These are phyloP conservation scores for Protonibea diacanthus DNA, from an alignment of 2,797 vertebrate species.

Conservation along the genomic window DNA sequence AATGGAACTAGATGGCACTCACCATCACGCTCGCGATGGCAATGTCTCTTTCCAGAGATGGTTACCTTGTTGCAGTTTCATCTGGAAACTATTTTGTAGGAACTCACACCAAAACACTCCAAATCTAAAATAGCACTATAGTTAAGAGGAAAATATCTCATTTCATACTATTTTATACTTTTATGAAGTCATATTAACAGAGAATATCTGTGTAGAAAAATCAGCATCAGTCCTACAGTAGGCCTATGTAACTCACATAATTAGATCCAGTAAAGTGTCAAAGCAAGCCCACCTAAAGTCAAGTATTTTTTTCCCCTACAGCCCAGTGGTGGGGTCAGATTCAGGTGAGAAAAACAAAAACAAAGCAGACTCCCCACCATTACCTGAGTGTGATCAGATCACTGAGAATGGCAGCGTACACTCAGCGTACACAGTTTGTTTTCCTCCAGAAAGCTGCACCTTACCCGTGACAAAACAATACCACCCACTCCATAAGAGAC, in stretches of 20 bases:
- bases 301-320: slow-evolving; percentile 21
- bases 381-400: slow-evolving; percentile 42
- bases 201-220: not conserved
- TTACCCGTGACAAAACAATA: slow-evolving; percentile 73
- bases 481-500: slow-evolving; percentile 77
- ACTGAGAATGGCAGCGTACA: slow-evolving; percentile 35
- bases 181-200: no score
- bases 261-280: slow-evolving; percentile 9
- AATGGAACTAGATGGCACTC: no score
- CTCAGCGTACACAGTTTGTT: slow-evolving; percentile 68
- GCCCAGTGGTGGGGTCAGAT: slow-evolving; percentile 51
- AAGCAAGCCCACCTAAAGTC: slow-evolving; percentile 23
- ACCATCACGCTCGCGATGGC: no score
- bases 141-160: no score
- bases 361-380: slow-evolving; percentile 59
- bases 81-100: no score
- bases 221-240: not conserved
- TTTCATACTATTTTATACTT: no score
- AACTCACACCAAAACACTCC: no score
- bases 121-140: no score
- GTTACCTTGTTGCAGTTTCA: no score
- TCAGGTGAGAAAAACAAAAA: slow-evolving; percentile 67
- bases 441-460: slow-evolving; percentile 69
- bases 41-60: no score
- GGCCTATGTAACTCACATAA: slow-evolving; percentile 36